A percentile compares a stretch with the other conserved stretches of the same genome.
These are phyloP conservation scores for Linnaemya vulpina DNA, from an alignment of 2,888 invertebrate species.

Conservation along the genomic window DNA sequence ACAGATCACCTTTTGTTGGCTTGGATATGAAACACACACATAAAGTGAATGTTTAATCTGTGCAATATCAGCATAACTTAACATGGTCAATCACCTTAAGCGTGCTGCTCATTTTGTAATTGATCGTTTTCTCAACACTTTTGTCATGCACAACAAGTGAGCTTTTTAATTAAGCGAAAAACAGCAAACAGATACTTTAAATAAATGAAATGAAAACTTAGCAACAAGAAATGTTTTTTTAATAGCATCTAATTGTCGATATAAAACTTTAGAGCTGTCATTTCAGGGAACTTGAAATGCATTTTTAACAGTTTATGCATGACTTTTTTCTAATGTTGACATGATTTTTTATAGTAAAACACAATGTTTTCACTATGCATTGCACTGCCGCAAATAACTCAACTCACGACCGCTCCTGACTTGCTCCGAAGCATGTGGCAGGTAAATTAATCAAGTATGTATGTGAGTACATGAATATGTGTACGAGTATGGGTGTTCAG, in stretches of 20 bases:
- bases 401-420: constrained; percentile 69
- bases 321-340: constrained; percentile 18
- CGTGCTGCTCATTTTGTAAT: not conserved
- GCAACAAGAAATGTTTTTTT: not conserved
- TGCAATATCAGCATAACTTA: constrained; percentile 15
- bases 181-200: not conserved
- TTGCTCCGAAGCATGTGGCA: constrained; percentile 46
- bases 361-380: not conserved
- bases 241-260: constrained; percentile 36
- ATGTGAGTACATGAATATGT: constrained; percentile 1
- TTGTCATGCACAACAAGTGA: constrained; percentile 19
- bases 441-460: constrained; percentile 61
- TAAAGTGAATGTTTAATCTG: constrained; percentile 3
- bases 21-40: not conserved
- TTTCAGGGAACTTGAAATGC: constrained; percentile 20
- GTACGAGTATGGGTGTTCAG: not conserved
- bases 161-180: not conserved
- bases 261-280: constrained; percentile 27
- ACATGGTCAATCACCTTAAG: constrained; percentile 34
- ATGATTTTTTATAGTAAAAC: constrained; percentile 7
- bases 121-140: constrained; percentile 27
- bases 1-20: not conserved
- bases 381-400: constrained; percentile 41
- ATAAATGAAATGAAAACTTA: not conserved
- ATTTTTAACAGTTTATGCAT: constrained; percentile 18